Conservation (phyloP, 2,113 vertebrate genomes). For the Opisthocomus hoazin region DNA sequence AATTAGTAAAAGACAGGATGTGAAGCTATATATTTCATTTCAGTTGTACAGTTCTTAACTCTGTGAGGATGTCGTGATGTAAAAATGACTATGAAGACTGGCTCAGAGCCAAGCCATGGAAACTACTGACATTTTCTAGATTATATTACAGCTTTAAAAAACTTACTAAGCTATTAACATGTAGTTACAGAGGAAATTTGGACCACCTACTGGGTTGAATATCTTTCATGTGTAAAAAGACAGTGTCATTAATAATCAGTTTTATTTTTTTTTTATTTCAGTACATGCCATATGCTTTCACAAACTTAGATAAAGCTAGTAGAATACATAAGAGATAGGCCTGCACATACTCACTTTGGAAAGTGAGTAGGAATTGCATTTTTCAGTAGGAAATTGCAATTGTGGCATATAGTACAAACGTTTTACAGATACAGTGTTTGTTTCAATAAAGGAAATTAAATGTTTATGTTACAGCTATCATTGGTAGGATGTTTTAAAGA, state of each 20-base stretch:
- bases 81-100: neutral
- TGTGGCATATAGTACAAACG: neutral
- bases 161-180: neutral
- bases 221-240: neutral
- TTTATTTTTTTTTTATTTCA: neutral
- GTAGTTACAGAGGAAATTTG: neutral
- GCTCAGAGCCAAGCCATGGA: neutral
- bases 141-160: neutral
- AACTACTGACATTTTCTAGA: neutral
- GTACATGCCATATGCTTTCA: neutral
- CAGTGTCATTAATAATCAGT: neutral
- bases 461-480: neutral
- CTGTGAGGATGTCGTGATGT: neutral
- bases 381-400: neutral
- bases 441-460: conserved; percentile 10
- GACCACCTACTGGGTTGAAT: neutral
- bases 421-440: neutral
- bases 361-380: neutral
- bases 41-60: neutral
- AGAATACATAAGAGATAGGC: neutral
- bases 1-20: neutral
- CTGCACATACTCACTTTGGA: neutral
- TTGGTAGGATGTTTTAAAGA: neutral
- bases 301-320: neutral
- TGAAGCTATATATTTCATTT: neutral